Percentiles rank a stretch among this genome's conserved stretches.
Evolutionary conservation across 2,888 invertebrate species (phyloP).

Genomic region (Eupeodes latifasciatus): DNA sequence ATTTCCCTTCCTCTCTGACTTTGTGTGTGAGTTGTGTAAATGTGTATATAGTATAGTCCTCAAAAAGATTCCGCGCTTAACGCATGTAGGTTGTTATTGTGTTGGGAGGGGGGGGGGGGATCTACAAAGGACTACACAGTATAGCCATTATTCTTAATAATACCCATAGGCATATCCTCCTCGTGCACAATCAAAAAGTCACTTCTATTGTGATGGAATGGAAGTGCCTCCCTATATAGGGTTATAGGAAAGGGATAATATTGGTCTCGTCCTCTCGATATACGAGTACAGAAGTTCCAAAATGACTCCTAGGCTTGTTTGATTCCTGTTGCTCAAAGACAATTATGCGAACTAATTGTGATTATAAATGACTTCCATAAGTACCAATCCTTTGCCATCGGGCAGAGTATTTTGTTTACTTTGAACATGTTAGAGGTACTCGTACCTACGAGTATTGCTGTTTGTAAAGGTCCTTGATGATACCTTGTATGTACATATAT

Average conservation of each 20-base stretch:
- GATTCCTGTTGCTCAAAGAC: slow-evolving; percentile 21
- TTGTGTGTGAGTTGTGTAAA: background rate
- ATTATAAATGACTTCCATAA: slow-evolving; percentile 48
- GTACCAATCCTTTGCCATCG: background rate
- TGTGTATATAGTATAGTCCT: background rate
- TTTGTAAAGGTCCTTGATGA: background rate
- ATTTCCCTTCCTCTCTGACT: slow-evolving; percentile 16
- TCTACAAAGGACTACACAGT: slow-evolving; percentile 7
- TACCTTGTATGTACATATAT: background rate
- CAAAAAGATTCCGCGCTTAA: slow-evolving; percentile 30
- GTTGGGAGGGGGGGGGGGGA: background rate
- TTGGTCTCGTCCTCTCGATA: background rate
- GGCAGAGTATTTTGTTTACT: background rate
- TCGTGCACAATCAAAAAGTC: slow-evolving; percentile 14
- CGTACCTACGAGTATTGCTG: background rate
- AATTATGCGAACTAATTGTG: slow-evolving; percentile 56
- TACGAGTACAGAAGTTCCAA: background rate
- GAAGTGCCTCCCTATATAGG: background rate
- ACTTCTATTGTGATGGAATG: background rate
- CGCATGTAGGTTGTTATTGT: too few species aligned
- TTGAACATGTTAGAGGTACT: background rate
- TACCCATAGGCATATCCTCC: slow-evolving; percentile 27
- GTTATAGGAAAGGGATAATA: background rate
- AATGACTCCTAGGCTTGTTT: slow-evolving; percentile 3
- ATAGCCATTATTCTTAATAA: slow-evolving; percentile 33